Percentiles rank a stretch among this genome's conserved stretches.
phyloP scores from a whole-genome alignment of 2,797 vertebrate genomes.

The Pipistrellus kuhlii region DNA sequence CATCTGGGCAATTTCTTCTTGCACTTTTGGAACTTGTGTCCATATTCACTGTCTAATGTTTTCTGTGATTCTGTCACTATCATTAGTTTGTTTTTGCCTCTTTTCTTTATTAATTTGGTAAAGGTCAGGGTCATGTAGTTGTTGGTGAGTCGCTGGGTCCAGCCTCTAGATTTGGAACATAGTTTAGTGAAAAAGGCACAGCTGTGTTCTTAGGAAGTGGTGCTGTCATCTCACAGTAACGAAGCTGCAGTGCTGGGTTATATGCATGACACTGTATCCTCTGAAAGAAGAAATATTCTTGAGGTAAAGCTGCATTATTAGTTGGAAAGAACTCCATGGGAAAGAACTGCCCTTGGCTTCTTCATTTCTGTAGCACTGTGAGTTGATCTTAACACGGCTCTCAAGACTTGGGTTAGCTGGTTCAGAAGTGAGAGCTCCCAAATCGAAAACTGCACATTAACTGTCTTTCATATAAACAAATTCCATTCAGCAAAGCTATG shows the following conservation, averaged over 20 bases:
- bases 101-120: conserved; percentile 77
- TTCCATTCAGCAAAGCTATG: conserved; percentile 91
- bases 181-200: conserved; percentile 53
- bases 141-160: conserved; percentile 70
- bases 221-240: no score
- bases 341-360: conserved; percentile 77
- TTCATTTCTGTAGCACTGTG: conserved; percentile 84
- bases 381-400: conserved; percentile 80
- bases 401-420: conserved; percentile 84
- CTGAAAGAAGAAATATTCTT: no score
- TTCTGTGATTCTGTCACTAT: conserved; percentile 79
- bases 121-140: conserved; percentile 63
- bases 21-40: conserved; percentile 69
- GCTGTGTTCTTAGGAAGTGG: not conserved
- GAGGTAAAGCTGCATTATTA: conserved; percentile 74
- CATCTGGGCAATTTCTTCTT: not conserved
- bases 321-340: conserved; percentile 79
- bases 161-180: conserved; percentile 67
- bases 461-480: conserved; percentile 90
- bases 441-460: conserved; percentile 89
- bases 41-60: conserved; percentile 63
- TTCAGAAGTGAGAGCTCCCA: conserved; percentile 86
- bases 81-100: conserved; percentile 75
- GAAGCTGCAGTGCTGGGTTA: no score
- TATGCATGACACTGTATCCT: no score